A percentile compares a stretch with the other conserved stretches of the same genome.
phyloP scores from a whole-genome alignment of 2,888 invertebrate genomes.

The Rhogogaster chlorosoma region DNA sequence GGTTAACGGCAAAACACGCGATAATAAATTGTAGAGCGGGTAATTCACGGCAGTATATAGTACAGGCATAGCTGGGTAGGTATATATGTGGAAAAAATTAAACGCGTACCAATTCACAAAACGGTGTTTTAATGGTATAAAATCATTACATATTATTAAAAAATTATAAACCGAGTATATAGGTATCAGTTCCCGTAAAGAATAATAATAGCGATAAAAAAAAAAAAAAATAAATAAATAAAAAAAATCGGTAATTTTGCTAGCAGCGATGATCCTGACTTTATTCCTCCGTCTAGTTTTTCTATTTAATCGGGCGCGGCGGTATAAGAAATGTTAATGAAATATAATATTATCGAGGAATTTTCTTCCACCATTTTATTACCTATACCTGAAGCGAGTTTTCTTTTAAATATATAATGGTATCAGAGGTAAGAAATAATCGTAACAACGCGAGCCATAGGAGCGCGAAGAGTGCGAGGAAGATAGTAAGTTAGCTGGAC shows the following conservation, averaged over 20 bases:
- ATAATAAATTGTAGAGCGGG: constrained; percentile 14
- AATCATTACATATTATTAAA: background rate
- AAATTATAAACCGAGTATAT: background rate
- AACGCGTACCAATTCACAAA: background rate
- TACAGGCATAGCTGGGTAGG: background rate
- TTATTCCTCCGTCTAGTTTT: background rate
- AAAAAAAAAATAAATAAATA: background rate
- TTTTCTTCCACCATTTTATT: background rate
- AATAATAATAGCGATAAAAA: background rate
- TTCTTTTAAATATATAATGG: constrained; percentile 3
- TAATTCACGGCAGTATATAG: background rate
- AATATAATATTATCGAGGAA: constrained; percentile 3
- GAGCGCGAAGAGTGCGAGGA: background rate
- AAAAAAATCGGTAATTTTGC: background rate
- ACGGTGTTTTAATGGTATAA: background rate
- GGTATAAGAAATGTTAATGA: background rate
- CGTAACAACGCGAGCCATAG: background rate
- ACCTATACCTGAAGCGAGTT: background rate
- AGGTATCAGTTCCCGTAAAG: background rate
- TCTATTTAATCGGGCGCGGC: background rate
- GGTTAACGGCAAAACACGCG: constrained; percentile 11
- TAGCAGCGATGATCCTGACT: background rate
- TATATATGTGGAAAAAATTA: background rate
- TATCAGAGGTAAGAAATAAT: constrained; percentile 5
- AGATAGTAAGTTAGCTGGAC: constrained; percentile 14